Evolutionary conservation across 2,888 invertebrate species (phyloP).

Genomic region (Diachrysia chrysitis): DNA sequence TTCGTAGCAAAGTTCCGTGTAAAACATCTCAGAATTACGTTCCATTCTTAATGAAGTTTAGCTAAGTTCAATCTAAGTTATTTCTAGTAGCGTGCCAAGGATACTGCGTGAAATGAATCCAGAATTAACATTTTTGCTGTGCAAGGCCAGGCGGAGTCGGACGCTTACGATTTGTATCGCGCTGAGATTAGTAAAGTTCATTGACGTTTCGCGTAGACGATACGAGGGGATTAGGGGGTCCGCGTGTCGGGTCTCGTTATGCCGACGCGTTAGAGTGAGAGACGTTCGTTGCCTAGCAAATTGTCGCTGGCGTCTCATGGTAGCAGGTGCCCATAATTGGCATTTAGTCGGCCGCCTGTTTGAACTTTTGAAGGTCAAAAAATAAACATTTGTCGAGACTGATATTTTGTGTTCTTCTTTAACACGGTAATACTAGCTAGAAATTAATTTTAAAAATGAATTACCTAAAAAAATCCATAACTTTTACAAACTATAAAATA

Average conservation of each 20-base stretch:
- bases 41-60: conserved; percentile 70
- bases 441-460: conserved; percentile 13
- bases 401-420: conserved; percentile 35
- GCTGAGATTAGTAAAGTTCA: conserved; percentile 83
- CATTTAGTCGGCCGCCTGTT: conserved; percentile 77
- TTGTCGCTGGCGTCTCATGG: conserved; percentile 80
- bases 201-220: conserved; percentile 83
- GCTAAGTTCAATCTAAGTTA: conserved; percentile 70
- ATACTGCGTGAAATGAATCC: conserved; percentile 70
- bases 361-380: conserved; percentile 88
- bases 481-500: conserved; percentile 8
- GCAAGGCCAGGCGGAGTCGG: conserved; percentile 63
- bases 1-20: conserved; percentile 57
- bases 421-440: conserved; percentile 33
- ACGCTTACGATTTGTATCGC: conserved; percentile 75
- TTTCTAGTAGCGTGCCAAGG: conserved; percentile 65
- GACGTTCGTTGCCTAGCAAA: conserved; percentile 69
- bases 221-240: conserved; percentile 70
- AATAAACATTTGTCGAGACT: conserved; percentile 70
- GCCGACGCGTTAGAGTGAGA: conserved; percentile 64
- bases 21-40: conserved; percentile 64
- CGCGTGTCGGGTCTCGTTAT: conserved; percentile 58
- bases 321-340: conserved; percentile 85
- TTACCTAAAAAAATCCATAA: conserved; percentile 26
- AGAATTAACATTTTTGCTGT: conserved; percentile 73